Evolutionary conservation across 2,113 vertebrate species (phyloP).

Genomic region (Nothoprocta pentlandii): DNA sequence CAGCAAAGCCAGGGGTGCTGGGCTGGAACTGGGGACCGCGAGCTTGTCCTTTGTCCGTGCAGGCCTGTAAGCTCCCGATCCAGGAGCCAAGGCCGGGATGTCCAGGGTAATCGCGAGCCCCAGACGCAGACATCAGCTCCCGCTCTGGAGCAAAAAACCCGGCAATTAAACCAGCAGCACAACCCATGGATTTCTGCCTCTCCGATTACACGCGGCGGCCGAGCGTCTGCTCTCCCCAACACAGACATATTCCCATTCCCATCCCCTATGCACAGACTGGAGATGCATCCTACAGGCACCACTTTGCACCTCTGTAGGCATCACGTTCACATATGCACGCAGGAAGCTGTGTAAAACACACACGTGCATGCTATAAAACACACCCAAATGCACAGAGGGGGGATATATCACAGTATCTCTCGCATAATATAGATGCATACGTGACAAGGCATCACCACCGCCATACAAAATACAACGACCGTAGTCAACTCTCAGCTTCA

Average conservation of each 20-base stretch:
- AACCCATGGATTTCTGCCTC: constrained; percentile 31
- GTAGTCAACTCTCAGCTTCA: constrained; percentile 47
- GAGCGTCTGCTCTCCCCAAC: neutral
- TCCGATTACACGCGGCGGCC: neutral
- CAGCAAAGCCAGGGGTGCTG: too few species aligned
- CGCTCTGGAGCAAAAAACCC: neutral
- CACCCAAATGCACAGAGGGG: neutral
- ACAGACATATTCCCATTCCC: neutral
- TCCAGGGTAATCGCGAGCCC: neutral
- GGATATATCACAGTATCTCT: neutral
- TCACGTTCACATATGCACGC: neutral
- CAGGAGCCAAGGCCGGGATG: too few species aligned
- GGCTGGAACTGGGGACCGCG: too few species aligned
- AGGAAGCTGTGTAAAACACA: constrained; percentile 17
- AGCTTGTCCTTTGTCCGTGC: too few species aligned
- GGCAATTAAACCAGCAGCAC: constrained; percentile 54
- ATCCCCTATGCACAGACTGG: neutral
- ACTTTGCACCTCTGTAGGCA: constrained; percentile 17
- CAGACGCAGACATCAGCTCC: neutral
- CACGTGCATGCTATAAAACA: neutral
- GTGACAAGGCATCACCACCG: neutral
- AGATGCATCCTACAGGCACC: neutral
- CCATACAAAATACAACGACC: constrained; percentile 33
- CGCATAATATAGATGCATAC: neutral
- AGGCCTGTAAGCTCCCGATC: too few species aligned